Evolutionary conservation across 2,797 vertebrate genomes (phyloP), one percentile per base, ranked within the genome.

Genomic region (Rhinophrynus dorsalis): DNA sequence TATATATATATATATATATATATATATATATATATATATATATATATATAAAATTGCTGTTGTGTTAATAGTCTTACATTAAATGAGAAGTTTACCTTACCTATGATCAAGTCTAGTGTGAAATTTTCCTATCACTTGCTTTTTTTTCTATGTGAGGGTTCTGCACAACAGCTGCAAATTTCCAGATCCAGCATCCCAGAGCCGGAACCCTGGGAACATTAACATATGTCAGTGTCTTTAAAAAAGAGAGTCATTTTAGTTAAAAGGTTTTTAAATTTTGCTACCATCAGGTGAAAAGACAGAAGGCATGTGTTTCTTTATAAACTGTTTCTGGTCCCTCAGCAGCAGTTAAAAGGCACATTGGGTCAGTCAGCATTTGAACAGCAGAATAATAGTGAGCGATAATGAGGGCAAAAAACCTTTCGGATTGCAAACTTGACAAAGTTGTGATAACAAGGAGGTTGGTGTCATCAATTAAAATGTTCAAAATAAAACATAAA

Each of bases 201-300:
- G 13, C 9, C 47, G 6, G 12, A 55, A 12, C 37, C 8, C 33
- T 50, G 55, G 33, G 23, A 62, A 56, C 26, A 27, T 12, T 21
- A 42, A 32, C 57, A 61, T 20, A 50, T 69, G 67, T 52, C 10
- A 60, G 18, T 37, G 24, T 2, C 50, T 61, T 54, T 23, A 40
- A 37, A 59, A 68, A 52, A 37, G 20, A 20, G 47, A 33, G 2
- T 33, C 6, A 37, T 33, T 20, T 20, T 44, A 17, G 17, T 18
- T 44, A 44, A 3, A 20, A 18, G 7, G 2, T 55, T 61, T 62
- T 56, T n/a, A n/a, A n/a, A n/a, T n/a, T n/a, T 26, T 62, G 58
- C 38, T 32, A 56, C 21, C 17, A 3, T 44, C 21, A 70, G 68
- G 29, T 38, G 13, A 37, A 69, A 56, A 54, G 27, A 35, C 57